Evolutionary conservation across 2,888 invertebrate genomes (phyloP).

Genomic region (Orthosia gracilis): DNA sequence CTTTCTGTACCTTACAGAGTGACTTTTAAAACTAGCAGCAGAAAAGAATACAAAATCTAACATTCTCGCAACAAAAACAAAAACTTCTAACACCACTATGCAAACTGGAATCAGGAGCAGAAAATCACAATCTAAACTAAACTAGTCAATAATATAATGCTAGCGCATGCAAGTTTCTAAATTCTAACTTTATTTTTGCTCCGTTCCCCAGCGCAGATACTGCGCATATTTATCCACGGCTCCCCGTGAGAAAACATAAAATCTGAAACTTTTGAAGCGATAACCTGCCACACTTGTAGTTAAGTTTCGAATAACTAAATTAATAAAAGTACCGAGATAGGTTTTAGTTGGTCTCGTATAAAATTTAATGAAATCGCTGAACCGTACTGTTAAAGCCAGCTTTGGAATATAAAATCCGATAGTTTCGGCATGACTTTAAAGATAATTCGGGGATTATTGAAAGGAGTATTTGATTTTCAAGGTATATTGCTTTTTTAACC

Average conservation of each 20-base stretch:
- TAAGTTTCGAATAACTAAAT: constrained; percentile 63
- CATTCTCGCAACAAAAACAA: background rate
- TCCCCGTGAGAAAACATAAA: constrained; percentile 62
- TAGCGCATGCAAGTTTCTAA: constrained; percentile 49
- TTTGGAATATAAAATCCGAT: constrained; percentile 45
- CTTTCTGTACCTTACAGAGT: too few relatives aligned
- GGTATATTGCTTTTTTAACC: background rate
- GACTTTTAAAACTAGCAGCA: too few relatives aligned
- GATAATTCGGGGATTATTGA: constrained; percentile 46
- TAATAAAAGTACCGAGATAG: constrained; percentile 62
- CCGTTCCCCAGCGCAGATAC: constrained; percentile 30
- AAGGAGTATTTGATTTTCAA: constrained; percentile 36
- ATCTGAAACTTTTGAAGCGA: constrained; percentile 62
- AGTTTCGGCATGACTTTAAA: constrained; percentile 42
- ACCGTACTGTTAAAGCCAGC: constrained; percentile 24
- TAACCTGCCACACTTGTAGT: constrained; percentile 59
- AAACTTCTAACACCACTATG: constrained; percentile 33
- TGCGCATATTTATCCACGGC: constrained; percentile 55
- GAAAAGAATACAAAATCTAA: background rate
- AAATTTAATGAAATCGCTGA: constrained; percentile 59
- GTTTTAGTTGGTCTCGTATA: constrained; percentile 53
- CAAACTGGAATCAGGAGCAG: constrained; percentile 26
- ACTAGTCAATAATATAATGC: constrained; percentile 49
- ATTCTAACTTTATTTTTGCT: constrained; percentile 56
- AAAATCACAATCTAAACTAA: constrained; percentile 58